Percentiles rank a stretch among this genome's conserved stretches.
Evolutionary conservation across 2,888 invertebrate genomes (phyloP).

Genomic region (Aphidoletes aphidimyza): DNA sequence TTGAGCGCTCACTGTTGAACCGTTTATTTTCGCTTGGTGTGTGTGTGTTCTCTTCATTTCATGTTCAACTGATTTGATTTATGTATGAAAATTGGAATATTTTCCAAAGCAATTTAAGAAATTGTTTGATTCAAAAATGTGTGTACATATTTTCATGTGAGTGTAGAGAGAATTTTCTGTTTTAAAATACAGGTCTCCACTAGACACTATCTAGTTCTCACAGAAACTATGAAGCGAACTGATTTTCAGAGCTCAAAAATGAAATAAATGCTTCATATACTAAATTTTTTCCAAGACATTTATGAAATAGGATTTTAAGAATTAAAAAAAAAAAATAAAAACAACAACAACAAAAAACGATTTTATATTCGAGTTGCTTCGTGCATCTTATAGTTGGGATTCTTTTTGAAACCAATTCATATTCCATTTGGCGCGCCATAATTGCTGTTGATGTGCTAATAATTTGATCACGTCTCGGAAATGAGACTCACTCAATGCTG

Average conservation of each 20-base stretch:
- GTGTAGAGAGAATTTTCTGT: neutral
- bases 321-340: too few species aligned
- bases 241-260: too few species aligned
- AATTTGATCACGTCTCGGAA: constrained; percentile 32
- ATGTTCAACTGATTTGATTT: neutral
- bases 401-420: neutral
- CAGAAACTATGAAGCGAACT: too few species aligned
- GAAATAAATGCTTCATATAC: too few species aligned
- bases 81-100: neutral
- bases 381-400: too few species aligned
- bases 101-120: neutral
- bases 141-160: neutral
- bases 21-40: neutral
- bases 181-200: too few species aligned
- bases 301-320: too few species aligned
- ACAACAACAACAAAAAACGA: too few species aligned
- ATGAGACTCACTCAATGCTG: neutral
- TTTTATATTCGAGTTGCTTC: too few species aligned
- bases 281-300: too few species aligned
- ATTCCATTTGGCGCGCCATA: neutral
- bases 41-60: neutral
- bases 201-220: too few species aligned
- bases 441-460: constrained; percentile 5
- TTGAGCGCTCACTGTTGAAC: neutral
- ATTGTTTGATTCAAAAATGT: neutral